Conservation (phyloP, 2,888 invertebrate genomes). For the Noctua pronuba region DNA sequence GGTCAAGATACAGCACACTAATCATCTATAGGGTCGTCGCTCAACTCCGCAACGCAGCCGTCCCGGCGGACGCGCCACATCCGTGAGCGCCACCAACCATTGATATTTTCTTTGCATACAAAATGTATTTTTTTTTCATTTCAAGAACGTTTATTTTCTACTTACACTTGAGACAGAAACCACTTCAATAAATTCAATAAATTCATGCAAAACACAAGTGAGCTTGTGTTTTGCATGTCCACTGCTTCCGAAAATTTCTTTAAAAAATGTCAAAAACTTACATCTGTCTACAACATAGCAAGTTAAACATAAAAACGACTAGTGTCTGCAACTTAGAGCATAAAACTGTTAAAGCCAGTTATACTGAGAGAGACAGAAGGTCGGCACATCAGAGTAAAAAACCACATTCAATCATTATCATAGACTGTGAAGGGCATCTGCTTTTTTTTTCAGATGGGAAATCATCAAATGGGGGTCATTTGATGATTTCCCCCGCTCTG, state of each 20-base stretch:
- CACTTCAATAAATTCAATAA: neutral
- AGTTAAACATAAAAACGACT: conserved; percentile 60
- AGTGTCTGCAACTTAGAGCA: conserved; percentile 61
- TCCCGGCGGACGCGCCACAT: too few relatives aligned
- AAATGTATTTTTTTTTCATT: neutral
- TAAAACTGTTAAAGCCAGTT: conserved; percentile 59
- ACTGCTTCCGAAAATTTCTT: neutral
- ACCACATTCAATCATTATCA: neutral
- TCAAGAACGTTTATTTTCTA: neutral
- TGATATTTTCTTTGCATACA: neutral
- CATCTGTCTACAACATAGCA: conserved; percentile 29
- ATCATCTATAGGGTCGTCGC: too few relatives aligned
- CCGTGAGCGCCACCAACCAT: neutral
- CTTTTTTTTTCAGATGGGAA: too few relatives aligned
- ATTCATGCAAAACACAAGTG: conserved; percentile 16
- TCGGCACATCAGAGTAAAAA: neutral
- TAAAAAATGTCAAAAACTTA: conserved; percentile 28
- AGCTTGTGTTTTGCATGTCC: too few relatives aligned
- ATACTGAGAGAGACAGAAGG: conserved; percentile 19
- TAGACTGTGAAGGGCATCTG: neutral
- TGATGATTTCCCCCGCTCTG: too few relatives aligned
- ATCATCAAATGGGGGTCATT: too few relatives aligned
- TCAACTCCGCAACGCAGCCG: too few relatives aligned
- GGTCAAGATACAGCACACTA: too few relatives aligned
- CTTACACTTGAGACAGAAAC: neutral